Conservation (phyloP, 1,140 invertebrate genomes). For the Geopemphigus sp. region DNA sequence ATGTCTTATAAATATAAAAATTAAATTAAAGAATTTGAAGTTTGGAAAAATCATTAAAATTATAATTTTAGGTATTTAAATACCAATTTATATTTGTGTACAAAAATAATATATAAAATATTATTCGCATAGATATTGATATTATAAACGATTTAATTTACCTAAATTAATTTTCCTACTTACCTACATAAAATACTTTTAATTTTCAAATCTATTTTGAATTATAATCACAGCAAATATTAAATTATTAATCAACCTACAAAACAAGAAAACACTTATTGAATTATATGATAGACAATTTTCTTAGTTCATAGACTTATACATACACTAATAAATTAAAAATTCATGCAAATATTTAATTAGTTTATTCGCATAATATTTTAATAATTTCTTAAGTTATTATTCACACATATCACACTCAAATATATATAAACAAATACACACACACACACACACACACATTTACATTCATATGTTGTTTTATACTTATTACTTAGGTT, state of each 20-base stretch:
- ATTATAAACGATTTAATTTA: too few species aligned
- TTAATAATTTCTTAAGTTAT: neutral
- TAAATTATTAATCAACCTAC: neutral
- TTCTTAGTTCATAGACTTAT: neutral
- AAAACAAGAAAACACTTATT: conserved; percentile 1
- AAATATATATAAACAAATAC: neutral
- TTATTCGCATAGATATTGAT: neutral
- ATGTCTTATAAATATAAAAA: too few species aligned
- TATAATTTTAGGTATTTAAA: too few species aligned
- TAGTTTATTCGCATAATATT: neutral
- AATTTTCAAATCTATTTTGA: neutral
- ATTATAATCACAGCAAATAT: neutral
- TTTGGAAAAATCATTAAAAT: too few species aligned
- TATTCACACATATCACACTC: neutral
- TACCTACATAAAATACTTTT: neutral
- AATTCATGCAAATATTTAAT: conserved; percentile 8
- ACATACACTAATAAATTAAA: neutral
- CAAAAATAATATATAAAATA: neutral
- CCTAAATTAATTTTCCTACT: neutral
- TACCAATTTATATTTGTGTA: neutral
- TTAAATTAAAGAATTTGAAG: too few species aligned
- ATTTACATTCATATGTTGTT: neutral
- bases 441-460: neutral
- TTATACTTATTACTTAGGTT: neutral
- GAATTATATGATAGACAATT: conserved; percentile 2